These are phyloP conservation scores for Salmo trutta DNA, from an alignment of 2,797 vertebrate species.

Conservation along the genomic window DNA sequence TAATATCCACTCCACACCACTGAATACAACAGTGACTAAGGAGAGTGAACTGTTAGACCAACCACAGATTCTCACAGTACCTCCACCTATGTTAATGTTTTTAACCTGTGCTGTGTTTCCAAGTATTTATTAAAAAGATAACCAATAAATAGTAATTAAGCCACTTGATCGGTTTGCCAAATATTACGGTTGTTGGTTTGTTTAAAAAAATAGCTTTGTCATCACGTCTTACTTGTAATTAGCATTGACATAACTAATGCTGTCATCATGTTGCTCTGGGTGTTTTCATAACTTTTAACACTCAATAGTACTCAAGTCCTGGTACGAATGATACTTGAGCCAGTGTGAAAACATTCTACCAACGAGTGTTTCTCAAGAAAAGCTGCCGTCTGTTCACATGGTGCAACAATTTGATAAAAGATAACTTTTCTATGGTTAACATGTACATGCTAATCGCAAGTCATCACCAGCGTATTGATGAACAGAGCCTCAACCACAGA, in stretches of 20 bases:
- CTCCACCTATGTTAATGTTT: background rate
- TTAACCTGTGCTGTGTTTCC: background rate
- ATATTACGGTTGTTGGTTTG: background rate
- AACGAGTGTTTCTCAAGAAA: background rate
- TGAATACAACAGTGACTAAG: background rate
- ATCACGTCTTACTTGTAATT: no score
- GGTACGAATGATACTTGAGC: background rate
- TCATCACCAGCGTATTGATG: background rate
- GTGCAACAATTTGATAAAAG: slow-evolving; percentile 1
- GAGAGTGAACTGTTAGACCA: background rate
- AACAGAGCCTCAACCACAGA: background rate
- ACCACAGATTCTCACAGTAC: no score
- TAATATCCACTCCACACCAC: background rate
- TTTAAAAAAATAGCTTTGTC: no score
- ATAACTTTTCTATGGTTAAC: background rate
- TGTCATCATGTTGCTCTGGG: no score
- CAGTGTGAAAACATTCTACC: background rate
- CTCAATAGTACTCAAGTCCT: background rate
- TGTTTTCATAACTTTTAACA: no score
- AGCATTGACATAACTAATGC: no score
- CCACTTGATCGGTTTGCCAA: background rate
- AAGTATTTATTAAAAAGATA: background rate
- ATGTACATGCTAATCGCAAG: background rate
- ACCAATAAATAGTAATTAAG: background rate
- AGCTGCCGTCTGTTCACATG: background rate